These are phyloP conservation scores for Ornithoptera priamus DNA, from an alignment of 2,888 invertebrate genomes.

Conservation along the genomic window DNA sequence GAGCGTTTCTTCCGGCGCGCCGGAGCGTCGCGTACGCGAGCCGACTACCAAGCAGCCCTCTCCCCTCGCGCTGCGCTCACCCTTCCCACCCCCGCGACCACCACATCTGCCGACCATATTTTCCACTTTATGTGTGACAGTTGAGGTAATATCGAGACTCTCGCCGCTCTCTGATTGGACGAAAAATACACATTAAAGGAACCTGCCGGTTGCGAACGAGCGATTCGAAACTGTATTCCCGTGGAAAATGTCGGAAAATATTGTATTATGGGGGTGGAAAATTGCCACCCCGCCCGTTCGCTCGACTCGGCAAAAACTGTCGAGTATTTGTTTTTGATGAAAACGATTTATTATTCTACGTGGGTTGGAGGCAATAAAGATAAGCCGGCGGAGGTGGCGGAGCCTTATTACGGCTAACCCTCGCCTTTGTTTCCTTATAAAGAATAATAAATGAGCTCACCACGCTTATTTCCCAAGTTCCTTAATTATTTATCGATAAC, in stretches of 20 bases:
- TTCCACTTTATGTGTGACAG: constrained; percentile 82
- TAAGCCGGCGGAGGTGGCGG: constrained; percentile 80
- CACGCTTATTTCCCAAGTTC: constrained; percentile 78
- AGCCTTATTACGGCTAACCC: constrained; percentile 81
- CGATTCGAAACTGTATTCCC: constrained; percentile 80
- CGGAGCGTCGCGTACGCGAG: constrained; percentile 77
- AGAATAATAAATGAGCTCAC: constrained; percentile 80
- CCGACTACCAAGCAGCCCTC: constrained; percentile 64
- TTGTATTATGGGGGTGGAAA: constrained; percentile 81
- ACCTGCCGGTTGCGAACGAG: constrained; percentile 77
- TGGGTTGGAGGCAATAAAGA: constrained; percentile 81
- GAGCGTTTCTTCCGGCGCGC: constrained; percentile 76
- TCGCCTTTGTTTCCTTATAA: constrained; percentile 81
- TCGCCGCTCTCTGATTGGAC: constrained; percentile 80
- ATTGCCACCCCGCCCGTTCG: constrained; percentile 78
- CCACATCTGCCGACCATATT: constrained; percentile 80
- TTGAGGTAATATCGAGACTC: constrained; percentile 82
- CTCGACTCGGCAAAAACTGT: constrained; percentile 80
- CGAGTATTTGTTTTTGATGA: constrained; percentile 82
- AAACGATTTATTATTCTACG: constrained; percentile 81
- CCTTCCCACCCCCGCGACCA: constrained; percentile 51
- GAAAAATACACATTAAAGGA: constrained; percentile 82
- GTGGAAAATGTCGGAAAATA: constrained; percentile 81
- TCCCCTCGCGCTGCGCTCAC: constrained; percentile 38
- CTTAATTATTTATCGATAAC: constrained; percentile 78